Conservation (phyloP, 2,113 vertebrate genomes). For the Tichodroma muraria region DNA sequence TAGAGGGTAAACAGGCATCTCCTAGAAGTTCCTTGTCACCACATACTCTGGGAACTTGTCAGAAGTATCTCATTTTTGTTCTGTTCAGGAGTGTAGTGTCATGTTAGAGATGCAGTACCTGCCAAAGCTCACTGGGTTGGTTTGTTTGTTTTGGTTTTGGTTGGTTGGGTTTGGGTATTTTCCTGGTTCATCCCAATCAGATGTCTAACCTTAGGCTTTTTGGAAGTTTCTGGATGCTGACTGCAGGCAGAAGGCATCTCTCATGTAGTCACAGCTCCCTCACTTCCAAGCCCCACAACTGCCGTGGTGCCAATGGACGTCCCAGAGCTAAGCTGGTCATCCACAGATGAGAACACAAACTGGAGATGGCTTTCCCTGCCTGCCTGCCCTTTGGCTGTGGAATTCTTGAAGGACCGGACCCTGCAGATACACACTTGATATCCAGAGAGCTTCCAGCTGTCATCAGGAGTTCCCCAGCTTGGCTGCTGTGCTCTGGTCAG, state of each 20-base stretch:
- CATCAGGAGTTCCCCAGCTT: background rate
- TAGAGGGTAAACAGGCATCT: background rate
- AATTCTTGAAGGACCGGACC: background rate
- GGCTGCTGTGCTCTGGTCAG: background rate
- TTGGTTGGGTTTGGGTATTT: background rate
- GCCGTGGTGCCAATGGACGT: accelerated
- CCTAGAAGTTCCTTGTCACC: background rate
- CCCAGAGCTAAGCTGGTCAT: background rate
- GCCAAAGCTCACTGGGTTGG: background rate
- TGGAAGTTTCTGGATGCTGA: background rate
- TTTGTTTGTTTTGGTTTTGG: background rate
- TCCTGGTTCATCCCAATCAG: background rate
- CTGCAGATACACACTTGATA: background rate
- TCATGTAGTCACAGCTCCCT: background rate
- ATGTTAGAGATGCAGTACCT: background rate
- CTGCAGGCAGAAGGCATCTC: background rate
- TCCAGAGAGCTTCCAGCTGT: background rate
- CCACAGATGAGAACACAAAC: background rate
- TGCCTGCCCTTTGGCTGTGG: background rate
- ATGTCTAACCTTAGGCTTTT: background rate
- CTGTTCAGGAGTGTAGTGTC: background rate
- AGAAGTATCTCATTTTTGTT: background rate
- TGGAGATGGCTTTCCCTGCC: background rate
- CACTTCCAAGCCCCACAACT: background rate
- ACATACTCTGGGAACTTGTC: background rate